Evolutionary conservation across 1,140 invertebrate genomes (phyloP).

Genomic region (Cydia pomonella): DNA sequence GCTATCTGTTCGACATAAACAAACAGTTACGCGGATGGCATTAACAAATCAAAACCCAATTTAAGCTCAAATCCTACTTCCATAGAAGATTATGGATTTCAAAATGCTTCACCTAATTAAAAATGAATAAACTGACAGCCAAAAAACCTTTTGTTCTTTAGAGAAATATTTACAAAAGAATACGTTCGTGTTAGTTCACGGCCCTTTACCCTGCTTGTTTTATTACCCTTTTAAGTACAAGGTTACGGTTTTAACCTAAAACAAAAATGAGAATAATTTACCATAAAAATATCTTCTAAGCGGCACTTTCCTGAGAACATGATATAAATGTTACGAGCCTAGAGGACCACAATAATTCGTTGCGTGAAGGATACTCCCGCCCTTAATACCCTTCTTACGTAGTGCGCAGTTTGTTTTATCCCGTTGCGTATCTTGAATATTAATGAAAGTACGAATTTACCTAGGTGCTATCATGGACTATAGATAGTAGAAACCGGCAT

Average conservation of each 20-base stretch:
- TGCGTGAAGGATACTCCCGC: slow-evolving; percentile 26
- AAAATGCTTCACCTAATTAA: background rate
- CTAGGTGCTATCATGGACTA: slow-evolving; percentile 11
- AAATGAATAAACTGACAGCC: background rate
- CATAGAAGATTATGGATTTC: no score
- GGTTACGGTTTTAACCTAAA: background rate
- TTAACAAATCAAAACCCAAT: no score
- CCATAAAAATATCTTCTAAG: background rate
- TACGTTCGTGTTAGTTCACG: background rate
- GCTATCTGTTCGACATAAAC: background rate
- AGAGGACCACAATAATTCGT: slow-evolving; percentile 26
- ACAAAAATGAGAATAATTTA: background rate
- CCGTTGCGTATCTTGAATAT: slow-evolving; percentile 31
- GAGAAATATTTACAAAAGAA: background rate
- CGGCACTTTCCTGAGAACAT: background rate
- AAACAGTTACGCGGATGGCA: no score
- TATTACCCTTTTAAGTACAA: background rate
- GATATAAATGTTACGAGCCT: slow-evolving; percentile 13
- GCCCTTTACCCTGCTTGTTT: background rate
- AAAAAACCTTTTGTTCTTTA: background rate
- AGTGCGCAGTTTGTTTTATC: slow-evolving; percentile 32
- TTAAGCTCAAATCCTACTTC: no score
- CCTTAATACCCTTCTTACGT: slow-evolving; percentile 33
- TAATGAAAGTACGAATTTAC: slow-evolving; percentile 25
- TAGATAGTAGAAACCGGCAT: background rate